Evolutionary conservation across 1,140 invertebrate species (phyloP), one percentile per base, ranked within the genome.

Genomic region (Portunus trituberculatus): DNA sequence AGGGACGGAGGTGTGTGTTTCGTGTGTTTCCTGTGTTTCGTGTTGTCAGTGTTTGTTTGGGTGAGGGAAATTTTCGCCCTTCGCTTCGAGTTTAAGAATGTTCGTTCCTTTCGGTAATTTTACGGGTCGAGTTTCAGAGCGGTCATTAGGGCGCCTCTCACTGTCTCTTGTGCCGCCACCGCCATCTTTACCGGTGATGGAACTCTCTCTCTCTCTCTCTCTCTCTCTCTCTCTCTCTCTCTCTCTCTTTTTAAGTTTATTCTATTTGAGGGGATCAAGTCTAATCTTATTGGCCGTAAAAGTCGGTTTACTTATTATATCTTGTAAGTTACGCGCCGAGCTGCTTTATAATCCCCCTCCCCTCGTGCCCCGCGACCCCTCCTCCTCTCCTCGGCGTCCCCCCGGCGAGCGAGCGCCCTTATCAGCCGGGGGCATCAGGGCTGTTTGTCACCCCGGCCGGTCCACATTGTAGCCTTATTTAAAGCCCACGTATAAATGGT

Each of bases 401-500:
- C 88, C 48, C 28, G 0, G 28, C 86, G 4, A n/a, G 67, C 67
- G 67, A 25, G 67, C 67, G 67, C 67, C 67, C 67, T 76, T 76
- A 76, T 76, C 67, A 76, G 67, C 67, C 67, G 46, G 45, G 45
- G 89, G 45, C 28, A 52, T 29, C 89, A 12, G 45, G 32, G 28
- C 10, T 86, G n/a, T 82, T 48, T 93, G 67, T 82, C 82, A 25
- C 31, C 31, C 20, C 31, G 52, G 89, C 45, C n/a, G 31, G 82
- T 45, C 92, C 83, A 87, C 82, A 93, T 93, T 93, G 92, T 46
- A 52, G 91, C 28, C 67, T 48, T 83, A 45, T 86, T 93, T 93
- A 93, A 93, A 86, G 52, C 89, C 76, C 45, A 52, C 84, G 84
- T 95, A 95, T 89, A 95, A 95, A 95, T 95, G 94, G 94, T 93